Conservation (phyloP, 2,888 invertebrate species). For the Hecatera dysodea region DNA sequence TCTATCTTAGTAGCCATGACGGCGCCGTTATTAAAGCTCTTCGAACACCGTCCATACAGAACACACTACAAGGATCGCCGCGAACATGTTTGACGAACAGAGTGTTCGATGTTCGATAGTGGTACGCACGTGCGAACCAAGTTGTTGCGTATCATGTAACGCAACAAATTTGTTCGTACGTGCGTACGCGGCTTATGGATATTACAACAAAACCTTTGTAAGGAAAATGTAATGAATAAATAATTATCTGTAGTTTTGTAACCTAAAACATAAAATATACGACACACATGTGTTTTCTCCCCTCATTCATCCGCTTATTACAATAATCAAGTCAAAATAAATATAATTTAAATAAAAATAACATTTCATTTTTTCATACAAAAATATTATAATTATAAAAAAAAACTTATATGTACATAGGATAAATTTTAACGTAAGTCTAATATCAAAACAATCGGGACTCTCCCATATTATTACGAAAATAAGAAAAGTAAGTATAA, state of each 20-base stretch:
- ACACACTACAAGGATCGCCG: too few relatives aligned
- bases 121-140: too few relatives aligned
- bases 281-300: constrained; percentile 35
- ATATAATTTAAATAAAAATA: constrained; percentile 46
- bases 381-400: constrained; percentile 38
- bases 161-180: too few relatives aligned
- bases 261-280: constrained; percentile 35
- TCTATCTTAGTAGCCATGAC: too few relatives aligned
- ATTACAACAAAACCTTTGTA: constrained; percentile 54
- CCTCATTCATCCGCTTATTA: constrained; percentile 39
- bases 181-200: too few relatives aligned
- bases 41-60: too few relatives aligned
- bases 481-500: constrained; percentile 22
- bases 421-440: constrained; percentile 45
- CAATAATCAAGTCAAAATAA: constrained; percentile 42
- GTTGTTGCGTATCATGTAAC: too few relatives aligned
- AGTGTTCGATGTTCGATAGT: too few relatives aligned
- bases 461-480: constrained; percentile 20
- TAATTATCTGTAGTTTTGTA: constrained; percentile 26
- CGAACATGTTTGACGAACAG: too few relatives aligned
- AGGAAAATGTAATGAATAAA: constrained; percentile 44
- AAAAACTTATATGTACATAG: constrained; percentile 39
- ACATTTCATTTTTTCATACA: constrained; percentile 45
- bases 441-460: constrained; percentile 47
- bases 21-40: too few relatives aligned